Evolutionary conservation across 2,888 invertebrate species (phyloP).

Genomic region (Meloe dianella): DNA sequence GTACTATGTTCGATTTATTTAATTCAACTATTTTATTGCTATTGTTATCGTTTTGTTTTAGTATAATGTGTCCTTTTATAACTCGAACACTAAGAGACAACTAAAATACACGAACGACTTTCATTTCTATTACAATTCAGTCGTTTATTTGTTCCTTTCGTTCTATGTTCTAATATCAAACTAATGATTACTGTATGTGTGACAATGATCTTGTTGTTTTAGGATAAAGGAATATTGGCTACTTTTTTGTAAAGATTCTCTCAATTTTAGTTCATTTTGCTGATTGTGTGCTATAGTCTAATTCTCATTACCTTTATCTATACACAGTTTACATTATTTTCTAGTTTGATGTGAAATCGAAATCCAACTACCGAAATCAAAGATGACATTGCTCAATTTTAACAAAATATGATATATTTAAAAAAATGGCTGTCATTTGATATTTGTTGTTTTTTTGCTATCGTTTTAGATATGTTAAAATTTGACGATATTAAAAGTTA

Average conservation of each 20-base stretch:
- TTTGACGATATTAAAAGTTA: neutral
- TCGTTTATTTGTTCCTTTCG: neutral
- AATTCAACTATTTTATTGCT: neutral
- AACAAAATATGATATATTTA: neutral
- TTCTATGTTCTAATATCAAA: neutral
- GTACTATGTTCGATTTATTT: neutral
- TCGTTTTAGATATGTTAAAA: neutral
- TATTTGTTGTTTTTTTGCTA: neutral
- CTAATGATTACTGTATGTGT: neutral
- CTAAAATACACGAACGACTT: neutral
- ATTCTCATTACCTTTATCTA: neutral
- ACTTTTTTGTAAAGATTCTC: neutral
- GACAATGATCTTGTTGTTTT: neutral
- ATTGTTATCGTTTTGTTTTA: neutral
- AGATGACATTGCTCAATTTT: neutral
- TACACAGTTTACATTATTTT: neutral
- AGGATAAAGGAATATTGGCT: neutral
- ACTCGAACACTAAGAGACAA: neutral
- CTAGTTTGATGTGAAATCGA: neutral
- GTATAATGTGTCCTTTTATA: neutral
- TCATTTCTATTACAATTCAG: neutral
- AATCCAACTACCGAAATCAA: conserved; percentile 1
- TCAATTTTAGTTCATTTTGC: neutral
- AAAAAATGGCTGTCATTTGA: neutral
- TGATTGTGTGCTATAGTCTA: neutral